Percentiles rank a stretch among this genome's conserved stretches.
These are phyloP conservation scores for Oreamnos americanus DNA, from an alignment of 2,113 vertebrate genomes.

Conservation along the genomic window DNA sequence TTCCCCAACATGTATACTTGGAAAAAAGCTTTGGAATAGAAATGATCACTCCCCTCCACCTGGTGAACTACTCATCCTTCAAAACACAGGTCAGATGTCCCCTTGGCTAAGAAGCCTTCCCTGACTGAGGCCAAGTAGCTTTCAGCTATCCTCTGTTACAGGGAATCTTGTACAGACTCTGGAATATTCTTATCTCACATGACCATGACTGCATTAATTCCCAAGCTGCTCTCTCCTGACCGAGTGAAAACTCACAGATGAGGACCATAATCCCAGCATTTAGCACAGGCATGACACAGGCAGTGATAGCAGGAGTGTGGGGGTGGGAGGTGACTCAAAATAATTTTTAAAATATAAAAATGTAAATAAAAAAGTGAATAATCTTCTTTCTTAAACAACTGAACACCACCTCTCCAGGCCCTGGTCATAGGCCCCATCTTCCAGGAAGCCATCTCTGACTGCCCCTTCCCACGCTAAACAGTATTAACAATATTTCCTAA, in stretches of 20 bases:
- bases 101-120: background rate
- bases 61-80: background rate
- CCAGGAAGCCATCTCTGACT: background rate
- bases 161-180: background rate
- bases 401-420: too few relatives aligned
- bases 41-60: background rate
- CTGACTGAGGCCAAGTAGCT: background rate
- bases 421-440: background rate
- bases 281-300: background rate
- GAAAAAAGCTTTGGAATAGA: background rate
- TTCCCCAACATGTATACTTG: background rate
- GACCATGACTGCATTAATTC: rapidly evolving
- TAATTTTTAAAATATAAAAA: background rate
- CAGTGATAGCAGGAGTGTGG: rapidly evolving
- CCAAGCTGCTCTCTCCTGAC: background rate
- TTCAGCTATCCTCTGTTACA: background rate
- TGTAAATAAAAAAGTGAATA: background rate
- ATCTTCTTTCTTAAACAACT: background rate
- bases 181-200: rapidly evolving
- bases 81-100: background rate
- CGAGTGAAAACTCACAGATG: background rate
- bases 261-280: background rate
- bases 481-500: background rate
- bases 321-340: background rate
- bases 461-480: background rate